A percentile compares a stretch with the other conserved stretches of the same genome.
Conservation (phyloP, 2,888 invertebrate genomes). For the Epistrophella euchroma region DNA sequence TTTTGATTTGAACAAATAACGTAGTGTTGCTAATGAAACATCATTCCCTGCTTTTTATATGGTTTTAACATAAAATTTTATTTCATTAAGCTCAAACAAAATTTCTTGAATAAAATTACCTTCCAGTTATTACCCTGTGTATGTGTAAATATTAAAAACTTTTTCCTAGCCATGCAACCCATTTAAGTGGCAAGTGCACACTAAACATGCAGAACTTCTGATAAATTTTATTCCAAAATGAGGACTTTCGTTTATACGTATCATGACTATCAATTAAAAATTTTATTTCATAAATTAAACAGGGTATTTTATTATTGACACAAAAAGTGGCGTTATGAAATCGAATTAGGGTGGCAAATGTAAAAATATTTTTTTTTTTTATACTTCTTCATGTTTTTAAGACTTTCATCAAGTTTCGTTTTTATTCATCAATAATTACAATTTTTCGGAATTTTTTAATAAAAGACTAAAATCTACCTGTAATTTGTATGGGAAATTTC, state of each 20-base stretch:
- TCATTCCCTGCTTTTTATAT: background rate
- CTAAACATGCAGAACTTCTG: background rate
- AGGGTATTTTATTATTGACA: background rate
- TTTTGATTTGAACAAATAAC: too few species aligned
- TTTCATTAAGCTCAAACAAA: background rate
- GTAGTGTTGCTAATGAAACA: background rate
- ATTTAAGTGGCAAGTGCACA: background rate
- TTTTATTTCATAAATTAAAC: background rate
- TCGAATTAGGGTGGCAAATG: too few species aligned
- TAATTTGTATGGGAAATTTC: too few species aligned
- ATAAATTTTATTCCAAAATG: background rate
- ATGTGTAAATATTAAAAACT: background rate
- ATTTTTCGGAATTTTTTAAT: too few species aligned
- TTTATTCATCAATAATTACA: too few species aligned
- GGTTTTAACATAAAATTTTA: background rate
- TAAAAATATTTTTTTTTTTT: too few species aligned
- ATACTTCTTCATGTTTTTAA: too few species aligned
- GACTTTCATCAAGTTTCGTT: too few species aligned
- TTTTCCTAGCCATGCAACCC: background rate
- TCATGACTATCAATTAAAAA: constrained; percentile 5
- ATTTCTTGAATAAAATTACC: background rate
- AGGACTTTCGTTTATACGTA: background rate
- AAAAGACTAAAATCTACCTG: too few species aligned
- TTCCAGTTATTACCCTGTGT: background rate
- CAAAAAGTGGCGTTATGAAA: background rate